Evolutionary conservation across 2,888 invertebrate genomes (phyloP), one percentile per base, ranked within the genome.

Genomic region (Helicoverpa assulta): DNA sequence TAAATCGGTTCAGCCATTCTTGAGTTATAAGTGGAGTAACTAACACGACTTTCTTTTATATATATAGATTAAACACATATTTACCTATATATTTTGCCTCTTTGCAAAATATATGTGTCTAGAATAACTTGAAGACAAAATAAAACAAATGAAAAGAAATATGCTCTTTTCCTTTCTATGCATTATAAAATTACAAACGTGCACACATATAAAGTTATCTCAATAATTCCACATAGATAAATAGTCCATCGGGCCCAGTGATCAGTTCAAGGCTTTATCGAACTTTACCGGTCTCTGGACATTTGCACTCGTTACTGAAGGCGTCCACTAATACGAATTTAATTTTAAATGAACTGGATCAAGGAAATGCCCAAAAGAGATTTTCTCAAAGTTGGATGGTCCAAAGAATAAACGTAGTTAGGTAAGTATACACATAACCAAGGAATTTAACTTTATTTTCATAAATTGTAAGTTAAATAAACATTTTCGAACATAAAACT

Each of bases 291-390:
- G 43, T 57, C 62, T 33, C 71, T 37, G 0, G 40, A 14, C 40
- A 50, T 14, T 18, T 21, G 7, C 16, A 54, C 19, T 29, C n/a
- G 37, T 21, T 29, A 47, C 43, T 43, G 10, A 18, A 40, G 14
- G 26, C 19, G 37, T 40, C 37, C 5, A 57, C 21, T 51, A 47
- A 59, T 47, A 55, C 14, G 33, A 73, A 52, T 72, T 60, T 52
- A 66, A 65, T 65, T 72, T 56, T 55, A 8, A 73, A 65, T 53
- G 14, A 21, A 67, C 29, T 26, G 26, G 18, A 40, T 12, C 26
- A 1, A 6, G 18, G 5, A 6, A 65, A 54, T 8, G 5, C 33
- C 7, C 5, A 10, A 53, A 66, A 54, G n/a, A 33, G 19, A 33
- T 5, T 6, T 61, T 43, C 10, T 43, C 12, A 12, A 21, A 54